A percentile compares a stretch with the other conserved stretches of the same genome.
These are phyloP conservation scores for Chrysomallon squamiferum DNA, from an alignment of 1,140 invertebrate genomes.

Conservation along the genomic window DNA sequence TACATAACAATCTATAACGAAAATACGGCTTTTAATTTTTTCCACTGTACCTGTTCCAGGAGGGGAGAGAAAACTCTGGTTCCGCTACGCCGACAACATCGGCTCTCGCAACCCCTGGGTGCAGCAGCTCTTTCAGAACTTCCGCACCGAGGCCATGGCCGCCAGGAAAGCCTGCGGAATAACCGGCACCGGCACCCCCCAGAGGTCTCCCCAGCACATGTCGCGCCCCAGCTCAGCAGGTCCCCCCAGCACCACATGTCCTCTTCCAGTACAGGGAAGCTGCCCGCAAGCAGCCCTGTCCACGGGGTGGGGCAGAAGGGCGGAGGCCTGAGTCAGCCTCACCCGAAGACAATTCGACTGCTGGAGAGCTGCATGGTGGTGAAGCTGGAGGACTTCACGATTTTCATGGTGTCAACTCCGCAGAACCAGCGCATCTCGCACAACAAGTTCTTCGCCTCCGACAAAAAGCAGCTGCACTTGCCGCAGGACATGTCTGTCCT, in stretches of 20 bases:
- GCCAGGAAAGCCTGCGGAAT: constrained; percentile 34
- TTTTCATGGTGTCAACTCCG: constrained; percentile 66
- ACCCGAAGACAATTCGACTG: constrained; percentile 71
- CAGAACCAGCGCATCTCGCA: constrained; percentile 72
- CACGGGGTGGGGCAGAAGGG: constrained; percentile 2
- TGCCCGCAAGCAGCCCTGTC: not conserved
- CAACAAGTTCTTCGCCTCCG: constrained; percentile 85
- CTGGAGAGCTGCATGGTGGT: constrained; percentile 92
- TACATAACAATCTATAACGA: no score
- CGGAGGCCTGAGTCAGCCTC: constrained; percentile 30
- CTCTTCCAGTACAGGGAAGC: constrained; percentile 26
- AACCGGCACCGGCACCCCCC: constrained; percentile 20
- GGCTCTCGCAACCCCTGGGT: constrained; percentile 62
- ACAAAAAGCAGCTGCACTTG: constrained; percentile 81
- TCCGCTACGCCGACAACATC: constrained; percentile 65
- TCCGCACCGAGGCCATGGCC: constrained; percentile 51
- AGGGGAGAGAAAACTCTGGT: constrained; percentile 87
- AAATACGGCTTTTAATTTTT: no score
- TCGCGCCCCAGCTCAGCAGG: constrained; percentile 25
- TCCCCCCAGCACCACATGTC: constrained; percentile 4
- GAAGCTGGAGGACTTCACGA: constrained; percentile 78
- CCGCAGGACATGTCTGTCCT: constrained; percentile 88
- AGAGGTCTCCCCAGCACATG: constrained; percentile 5
- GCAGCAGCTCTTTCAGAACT: constrained; percentile 59
- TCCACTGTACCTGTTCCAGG: constrained; percentile 54